Base-by-base conservation (phyloP, 2,888 invertebrate species). In the Andrena hattorfiana region DNA sequence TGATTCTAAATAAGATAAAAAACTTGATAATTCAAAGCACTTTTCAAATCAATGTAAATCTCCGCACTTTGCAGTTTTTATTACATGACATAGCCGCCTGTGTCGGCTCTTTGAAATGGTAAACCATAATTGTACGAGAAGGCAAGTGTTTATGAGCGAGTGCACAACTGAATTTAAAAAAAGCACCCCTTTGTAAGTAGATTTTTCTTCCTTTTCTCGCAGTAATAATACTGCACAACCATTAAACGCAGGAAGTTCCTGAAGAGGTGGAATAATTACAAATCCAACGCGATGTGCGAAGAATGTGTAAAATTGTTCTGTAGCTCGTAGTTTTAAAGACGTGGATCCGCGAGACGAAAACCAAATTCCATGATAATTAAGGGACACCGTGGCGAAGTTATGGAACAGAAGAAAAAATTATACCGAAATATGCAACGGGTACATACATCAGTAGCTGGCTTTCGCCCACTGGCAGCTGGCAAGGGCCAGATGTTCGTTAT, bases 401-500 rank as follows among this genome's bases (percentile, higher is more conserved):
- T 28, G 30, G 42, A 35, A 51, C 28, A 8, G 23, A 28, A 20
- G 1, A 48, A 67, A 80, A 77, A 42, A 56, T 69, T 30, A 56
- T 48, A 54, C 13, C 66, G 59, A 69, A 73, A 73, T 72, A 76
- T 83, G 60, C 64, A 60, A 63, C 49, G 73, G 70, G 48, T 70
- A 67, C 10, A 59, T 42, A 28, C 26, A 51, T 48, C 42, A 56
- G 42, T 69, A 69, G 63, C 56, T 72, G 78, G 62, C 77, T 84
- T 84, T 79, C 77, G 64, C 72, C 63, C 77, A 71, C 76, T 62
- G 62, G 71, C 86, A 86, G 86, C 82, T 84, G 86, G 81, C 84
- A 64, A 63, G 67, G 77, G 77, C 84, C 86, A 84, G 84, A 84
- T 86, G 86, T 86, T 80, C 75, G 51, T 86, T 77, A 77, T 84